Percentiles rank a stretch among this genome's conserved stretches.
phyloP scores from a whole-genome alignment of 2,113 vertebrate species.

The Castor canadensis region DNA sequence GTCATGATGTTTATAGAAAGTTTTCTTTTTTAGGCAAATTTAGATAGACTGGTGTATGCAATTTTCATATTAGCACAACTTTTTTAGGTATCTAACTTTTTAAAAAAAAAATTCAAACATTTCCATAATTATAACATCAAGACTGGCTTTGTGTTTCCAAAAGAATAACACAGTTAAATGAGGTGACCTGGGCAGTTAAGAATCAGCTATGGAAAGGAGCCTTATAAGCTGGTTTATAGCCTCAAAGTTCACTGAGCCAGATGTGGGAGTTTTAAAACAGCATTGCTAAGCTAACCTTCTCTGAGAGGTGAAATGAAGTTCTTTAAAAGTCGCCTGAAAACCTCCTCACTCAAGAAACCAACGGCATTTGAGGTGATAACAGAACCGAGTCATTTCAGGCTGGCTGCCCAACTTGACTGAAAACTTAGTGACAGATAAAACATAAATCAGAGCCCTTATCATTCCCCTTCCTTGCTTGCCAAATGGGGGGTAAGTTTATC shows the following conservation, averaged over 20 bases:
- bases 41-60: background rate
- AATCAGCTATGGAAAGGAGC: background rate
- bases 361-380: slow-evolving; percentile 85
- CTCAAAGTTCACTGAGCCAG: slow-evolving; percentile 8
- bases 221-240: background rate
- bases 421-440: slow-evolving; percentile 89
- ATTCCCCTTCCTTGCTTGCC: slow-evolving; percentile 85
- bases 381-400: slow-evolving; percentile 81
- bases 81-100: background rate
- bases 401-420: slow-evolving; percentile 85
- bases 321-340: slow-evolving; percentile 75
- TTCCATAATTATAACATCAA: background rate
- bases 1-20: background rate
- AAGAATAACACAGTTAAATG: background rate
- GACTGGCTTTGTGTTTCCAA: background rate
- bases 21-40: background rate
- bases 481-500: slow-evolving; percentile 87
- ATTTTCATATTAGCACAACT: background rate
- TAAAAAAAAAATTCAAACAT: background rate
- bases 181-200: background rate
- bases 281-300: background rate
- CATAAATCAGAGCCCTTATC: slow-evolving; percentile 90
- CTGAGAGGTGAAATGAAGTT: slow-evolving; percentile 74
- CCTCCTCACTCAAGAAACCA: slow-evolving; percentile 83
- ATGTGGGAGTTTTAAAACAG: slow-evolving; percentile 3